A percentile compares a stretch with the other conserved stretches of the same genome.
These are phyloP conservation scores for Nomada fucata DNA, from an alignment of 2,888 invertebrate species.

Conservation along the genomic window DNA sequence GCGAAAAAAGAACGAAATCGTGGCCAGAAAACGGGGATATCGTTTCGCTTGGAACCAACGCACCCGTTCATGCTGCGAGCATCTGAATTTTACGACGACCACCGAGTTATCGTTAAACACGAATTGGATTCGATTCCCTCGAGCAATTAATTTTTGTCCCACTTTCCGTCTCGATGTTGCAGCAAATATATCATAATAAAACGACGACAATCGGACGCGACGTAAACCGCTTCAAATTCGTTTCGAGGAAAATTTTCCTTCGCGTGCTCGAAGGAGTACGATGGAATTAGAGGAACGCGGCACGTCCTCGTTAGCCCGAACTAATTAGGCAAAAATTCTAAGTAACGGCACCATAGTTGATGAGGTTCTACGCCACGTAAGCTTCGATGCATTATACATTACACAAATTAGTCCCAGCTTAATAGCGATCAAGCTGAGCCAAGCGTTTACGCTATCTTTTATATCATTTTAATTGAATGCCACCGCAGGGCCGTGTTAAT, in stretches of 20 bases:
- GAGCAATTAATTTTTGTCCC: neutral
- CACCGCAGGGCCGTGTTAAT: conserved; percentile 21
- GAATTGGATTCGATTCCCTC: neutral
- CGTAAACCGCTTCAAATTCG: neutral
- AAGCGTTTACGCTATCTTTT: conserved; percentile 21
- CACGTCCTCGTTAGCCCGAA: conserved; percentile 18
- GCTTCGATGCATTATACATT: conserved; percentile 23
- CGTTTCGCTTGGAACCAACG: neutral
- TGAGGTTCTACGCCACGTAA: conserved; percentile 19
- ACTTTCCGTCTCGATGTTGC: neutral
- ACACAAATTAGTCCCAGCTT: conserved; percentile 21
- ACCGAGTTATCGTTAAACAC: neutral
- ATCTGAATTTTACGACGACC: neutral
- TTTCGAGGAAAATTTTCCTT: neutral
- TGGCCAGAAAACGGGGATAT: neutral
- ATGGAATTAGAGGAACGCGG: neutral
- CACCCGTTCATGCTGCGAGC: neutral
- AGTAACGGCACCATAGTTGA: conserved; percentile 17
- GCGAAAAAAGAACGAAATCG: neutral
- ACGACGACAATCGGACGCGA: neutral
- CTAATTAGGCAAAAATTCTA: conserved; percentile 34
- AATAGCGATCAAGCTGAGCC: conserved; percentile 19
- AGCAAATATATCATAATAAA: neutral
- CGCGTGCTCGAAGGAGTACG: neutral
- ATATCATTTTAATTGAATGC: conserved; percentile 29